A percentile compares a stretch with the other conserved stretches of the same genome.
Evolutionary conservation across 2,797 vertebrate genomes (phyloP).

Genomic region (Lithobates sylvaticus): DNA sequence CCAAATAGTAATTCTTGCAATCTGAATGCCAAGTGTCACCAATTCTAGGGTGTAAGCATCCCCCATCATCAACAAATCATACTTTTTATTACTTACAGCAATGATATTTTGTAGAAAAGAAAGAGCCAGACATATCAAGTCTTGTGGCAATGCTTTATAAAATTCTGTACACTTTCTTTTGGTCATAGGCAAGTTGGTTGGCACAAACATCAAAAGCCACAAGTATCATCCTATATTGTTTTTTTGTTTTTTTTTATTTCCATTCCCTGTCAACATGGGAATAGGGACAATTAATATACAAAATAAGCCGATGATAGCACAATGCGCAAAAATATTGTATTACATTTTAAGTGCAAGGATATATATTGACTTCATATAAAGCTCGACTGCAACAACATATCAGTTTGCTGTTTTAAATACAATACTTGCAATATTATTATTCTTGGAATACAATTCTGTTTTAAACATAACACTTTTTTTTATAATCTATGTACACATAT

Average conservation of each 20-base stretch:
- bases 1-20: too few relatives aligned
- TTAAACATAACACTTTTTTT: slow-evolving; percentile 67
- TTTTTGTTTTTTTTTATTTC: slow-evolving; percentile 65
- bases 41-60: neutral
- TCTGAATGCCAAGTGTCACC: neutral
- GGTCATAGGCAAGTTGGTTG: slow-evolving; percentile 80
- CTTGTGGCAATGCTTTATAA: slow-evolving; percentile 70
- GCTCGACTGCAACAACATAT: slow-evolving; percentile 82
- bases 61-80: neutral
- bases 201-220: slow-evolving; percentile 78
- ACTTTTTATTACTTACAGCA: neutral
- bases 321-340: slow-evolving; percentile 83
- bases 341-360: slow-evolving; percentile 89
- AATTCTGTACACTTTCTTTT: slow-evolving; percentile 84
- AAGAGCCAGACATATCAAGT: slow-evolving; percentile 58
- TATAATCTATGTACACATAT: slow-evolving; percentile 83
- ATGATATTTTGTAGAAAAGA: slow-evolving; percentile 24
- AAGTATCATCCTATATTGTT: slow-evolving; percentile 65
- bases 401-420: slow-evolving; percentile 88
- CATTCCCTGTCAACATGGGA: slow-evolving; percentile 72
- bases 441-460: slow-evolving; percentile 78
- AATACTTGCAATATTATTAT: slow-evolving; percentile 87
- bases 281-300: slow-evolving; percentile 79
- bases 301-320: slow-evolving; percentile 87
- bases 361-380: slow-evolving; percentile 88